Conservation (phyloP, 2,113 vertebrate genomes). For the Thomomys bottae region DNA sequence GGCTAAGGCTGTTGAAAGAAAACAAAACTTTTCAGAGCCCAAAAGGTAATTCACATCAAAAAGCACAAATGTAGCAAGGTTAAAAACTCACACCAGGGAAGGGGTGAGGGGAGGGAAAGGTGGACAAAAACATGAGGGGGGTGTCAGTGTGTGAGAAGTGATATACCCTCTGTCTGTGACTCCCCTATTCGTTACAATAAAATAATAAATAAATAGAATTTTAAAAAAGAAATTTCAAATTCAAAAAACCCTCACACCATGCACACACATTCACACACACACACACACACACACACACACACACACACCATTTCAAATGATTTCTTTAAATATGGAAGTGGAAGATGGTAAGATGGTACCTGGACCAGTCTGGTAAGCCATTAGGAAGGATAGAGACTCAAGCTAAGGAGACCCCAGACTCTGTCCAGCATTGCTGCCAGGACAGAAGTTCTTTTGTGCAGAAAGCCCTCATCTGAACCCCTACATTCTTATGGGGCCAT, state of each 20-base stretch:
- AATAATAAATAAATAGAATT: no score
- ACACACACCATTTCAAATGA: slow-evolving; percentile 25
- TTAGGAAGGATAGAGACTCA: slow-evolving; percentile 20
- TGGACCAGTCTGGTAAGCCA: neutral
- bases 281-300: neutral
- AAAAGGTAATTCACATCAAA: slow-evolving; percentile 81
- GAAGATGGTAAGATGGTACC: neutral
- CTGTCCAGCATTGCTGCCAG: neutral
- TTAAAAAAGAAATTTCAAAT: no score
- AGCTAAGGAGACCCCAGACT: neutral
- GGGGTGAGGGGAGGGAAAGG: no score
- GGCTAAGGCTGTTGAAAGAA: slow-evolving; percentile 49
- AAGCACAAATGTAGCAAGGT: slow-evolving; percentile 72
- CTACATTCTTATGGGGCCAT: neutral
- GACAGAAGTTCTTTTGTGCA: neutral
- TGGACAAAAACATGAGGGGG: no score
- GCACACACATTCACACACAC: neutral
- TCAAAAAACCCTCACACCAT: neutral
- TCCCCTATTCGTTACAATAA: no score
- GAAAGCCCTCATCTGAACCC: neutral
- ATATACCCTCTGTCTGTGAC: no score
- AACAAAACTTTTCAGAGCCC: slow-evolving; percentile 74
- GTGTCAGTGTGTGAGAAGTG: no score
- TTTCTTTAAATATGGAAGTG: slow-evolving; percentile 13
- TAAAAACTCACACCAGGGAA: slow-evolving; percentile 73